Base-by-base conservation (phyloP, 1,140 invertebrate species). In the Geopemphigus sp. region DNA sequence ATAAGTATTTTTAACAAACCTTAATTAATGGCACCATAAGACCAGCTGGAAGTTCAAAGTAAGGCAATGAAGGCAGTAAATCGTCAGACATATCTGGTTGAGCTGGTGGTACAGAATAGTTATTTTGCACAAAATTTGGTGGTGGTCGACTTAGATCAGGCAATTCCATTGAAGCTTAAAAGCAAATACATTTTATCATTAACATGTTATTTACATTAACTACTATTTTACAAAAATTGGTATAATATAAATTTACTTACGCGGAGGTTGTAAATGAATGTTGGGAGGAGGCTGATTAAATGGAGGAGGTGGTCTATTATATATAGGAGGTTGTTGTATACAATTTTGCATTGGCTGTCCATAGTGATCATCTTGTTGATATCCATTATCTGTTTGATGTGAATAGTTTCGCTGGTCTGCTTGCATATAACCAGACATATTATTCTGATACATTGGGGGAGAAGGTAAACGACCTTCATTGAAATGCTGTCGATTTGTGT, bases 1-100 rank as follows among this genome's bases (percentile, higher is more conserved):
- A 70, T 24, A 22, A 29, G 17, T 39, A 56, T 80, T 82, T 61
- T 66, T 80, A 83, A 61, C 85, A 86, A 81, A 93, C 91, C 89
- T 94, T 95, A 80, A 98, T 94, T 12, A 98, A 87, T 15, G 95
- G 94, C 50, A 96, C 95, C 92, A 98, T 98, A 1, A 98, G 87
- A 73, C 95, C 96, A 82, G 96, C 96, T 19, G 97, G 97, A 74
- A 98, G 87, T 85, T 99, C 97, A 85, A 93, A 98, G 85, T 98
- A 99, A 68, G 96, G 96, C 82, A 96, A 92, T 76, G 93, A 92
- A 17, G 96, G 96, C 86, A 96, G 90, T 72, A 95, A 86, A 82
- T 94, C 92, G 82, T 94, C 92, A 73, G 89, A 84, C 14, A 85
- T 81, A 81, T 87, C 83, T 83, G 85, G 81, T 84, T 86, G 81